Evolutionary conservation across 2,888 invertebrate genomes (phyloP).

Genomic region (Thalpophila matura): DNA sequence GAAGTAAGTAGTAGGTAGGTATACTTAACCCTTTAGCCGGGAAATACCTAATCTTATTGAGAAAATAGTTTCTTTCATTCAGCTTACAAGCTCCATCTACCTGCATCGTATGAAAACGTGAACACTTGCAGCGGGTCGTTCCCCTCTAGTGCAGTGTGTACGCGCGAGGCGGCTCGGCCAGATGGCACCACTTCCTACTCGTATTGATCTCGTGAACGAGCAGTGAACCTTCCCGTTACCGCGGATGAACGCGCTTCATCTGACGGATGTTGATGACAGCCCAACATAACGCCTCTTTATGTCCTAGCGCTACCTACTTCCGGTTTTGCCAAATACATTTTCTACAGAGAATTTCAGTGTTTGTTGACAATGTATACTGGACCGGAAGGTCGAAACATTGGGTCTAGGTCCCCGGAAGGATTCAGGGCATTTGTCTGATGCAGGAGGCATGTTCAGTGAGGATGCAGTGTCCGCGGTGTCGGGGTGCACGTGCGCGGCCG

Average conservation of each 20-base stretch:
- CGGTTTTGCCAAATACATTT: constrained; percentile 27
- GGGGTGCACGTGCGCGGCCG: constrained; percentile 50
- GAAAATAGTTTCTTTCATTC: too few species aligned
- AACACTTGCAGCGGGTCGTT: not conserved
- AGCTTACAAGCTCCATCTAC: constrained; percentile 46
- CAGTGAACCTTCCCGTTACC: constrained; percentile 35
- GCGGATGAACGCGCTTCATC: constrained; percentile 40
- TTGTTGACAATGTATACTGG: constrained; percentile 39
- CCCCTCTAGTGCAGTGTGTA: not conserved
- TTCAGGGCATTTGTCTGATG: constrained; percentile 15
- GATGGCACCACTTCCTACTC: constrained; percentile 51
- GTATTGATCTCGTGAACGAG: constrained; percentile 52
- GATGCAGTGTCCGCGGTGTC: constrained; percentile 24
- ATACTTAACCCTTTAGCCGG: too few species aligned
- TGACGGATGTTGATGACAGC: constrained; percentile 51
- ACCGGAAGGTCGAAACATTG: constrained; percentile 14
- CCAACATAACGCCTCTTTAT: constrained; percentile 53
- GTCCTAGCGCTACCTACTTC: constrained; percentile 40
- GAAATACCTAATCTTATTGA: too few species aligned
- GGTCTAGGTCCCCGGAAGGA: not conserved
- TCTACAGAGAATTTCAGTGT: constrained; percentile 30
- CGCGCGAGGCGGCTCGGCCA: constrained; percentile 7
- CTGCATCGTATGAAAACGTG: constrained; percentile 8
- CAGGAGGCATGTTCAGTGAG: constrained; percentile 21
- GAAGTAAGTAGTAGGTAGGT: too few species aligned